phyloP scores from a whole-genome alignment of 2,888 invertebrate species.

The Acanthosoma haemorrhoidale region DNA sequence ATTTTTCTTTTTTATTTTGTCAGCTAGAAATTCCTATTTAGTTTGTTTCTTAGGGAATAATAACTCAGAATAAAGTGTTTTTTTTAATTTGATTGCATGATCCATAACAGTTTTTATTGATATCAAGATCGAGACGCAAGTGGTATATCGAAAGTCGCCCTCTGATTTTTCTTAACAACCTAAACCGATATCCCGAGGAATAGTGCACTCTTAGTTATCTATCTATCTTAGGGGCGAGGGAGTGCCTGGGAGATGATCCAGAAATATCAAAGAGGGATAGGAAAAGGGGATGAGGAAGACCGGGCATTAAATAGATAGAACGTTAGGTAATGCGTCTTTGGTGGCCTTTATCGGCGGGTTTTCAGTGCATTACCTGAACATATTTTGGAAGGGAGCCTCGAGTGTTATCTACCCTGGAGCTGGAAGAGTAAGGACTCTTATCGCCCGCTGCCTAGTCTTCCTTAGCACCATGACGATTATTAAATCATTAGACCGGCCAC shows the following conservation, averaged over 20 bases:
- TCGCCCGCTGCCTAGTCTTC: background rate
- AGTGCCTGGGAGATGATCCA: conserved; percentile 18
- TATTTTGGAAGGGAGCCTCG: conserved; percentile 21
- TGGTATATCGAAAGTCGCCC: too few relatives aligned
- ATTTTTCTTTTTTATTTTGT: too few relatives aligned
- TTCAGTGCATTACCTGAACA: conserved; percentile 23
- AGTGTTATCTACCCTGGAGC: conserved; percentile 9
- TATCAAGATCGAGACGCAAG: too few relatives aligned
- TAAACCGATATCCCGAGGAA: too few relatives aligned
- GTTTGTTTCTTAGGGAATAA: too few relatives aligned
- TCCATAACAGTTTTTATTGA: too few relatives aligned
- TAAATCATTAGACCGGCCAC: background rate
- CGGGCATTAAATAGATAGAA: conserved; percentile 23
- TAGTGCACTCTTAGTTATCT: too few relatives aligned
- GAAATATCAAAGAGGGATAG: background rate
- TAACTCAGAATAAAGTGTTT: too few relatives aligned
- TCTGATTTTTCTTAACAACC: too few relatives aligned
- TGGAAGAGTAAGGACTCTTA: background rate
- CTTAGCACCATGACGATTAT: background rate
- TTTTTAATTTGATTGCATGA: too few relatives aligned
- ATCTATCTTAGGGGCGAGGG: too few relatives aligned
- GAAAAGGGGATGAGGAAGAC: background rate
- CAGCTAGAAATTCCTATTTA: too few relatives aligned
- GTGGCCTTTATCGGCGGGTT: conserved; percentile 14
- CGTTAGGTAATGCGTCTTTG: conserved; percentile 5